These are phyloP conservation scores for Chelonus formosanus DNA, from an alignment of 2,888 invertebrate species.

Conservation along the genomic window DNA sequence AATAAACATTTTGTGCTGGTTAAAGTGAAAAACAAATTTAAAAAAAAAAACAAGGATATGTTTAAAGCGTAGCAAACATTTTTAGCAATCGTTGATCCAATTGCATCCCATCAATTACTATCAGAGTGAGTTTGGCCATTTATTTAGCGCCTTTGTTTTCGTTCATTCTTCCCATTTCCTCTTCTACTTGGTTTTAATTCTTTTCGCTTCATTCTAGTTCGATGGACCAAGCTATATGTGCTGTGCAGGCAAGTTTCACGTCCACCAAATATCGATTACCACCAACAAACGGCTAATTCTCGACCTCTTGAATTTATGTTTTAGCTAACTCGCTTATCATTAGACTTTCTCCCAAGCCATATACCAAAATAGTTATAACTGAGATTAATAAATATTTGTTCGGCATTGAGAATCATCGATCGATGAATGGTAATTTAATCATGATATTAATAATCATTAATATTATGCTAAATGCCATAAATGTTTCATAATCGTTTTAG, in stretches of 20 bases:
- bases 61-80: slow-evolving; percentile 3
- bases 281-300: slow-evolving; percentile 33
- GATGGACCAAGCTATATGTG: slow-evolving; percentile 2
- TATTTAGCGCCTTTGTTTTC: slow-evolving; percentile 14
- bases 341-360: slow-evolving; percentile 31
- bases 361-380: slow-evolving; percentile 4
- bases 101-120: slow-evolving; percentile 12
- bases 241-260: slow-evolving; percentile 19
- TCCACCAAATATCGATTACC: slow-evolving; percentile 37
- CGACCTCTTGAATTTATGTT: slow-evolving; percentile 36
- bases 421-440: no score
- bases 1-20: no score
- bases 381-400: slow-evolving; percentile 22
- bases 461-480: no score
- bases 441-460: no score
- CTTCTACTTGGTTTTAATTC: slow-evolving; percentile 21
- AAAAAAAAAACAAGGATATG: neutral
- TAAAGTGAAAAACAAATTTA: neutral
- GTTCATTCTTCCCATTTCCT: slow-evolving; percentile 16
- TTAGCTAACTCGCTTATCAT: slow-evolving; percentile 36
- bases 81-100: slow-evolving; percentile 13
- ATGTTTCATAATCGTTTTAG: neutral
- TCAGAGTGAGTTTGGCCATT: slow-evolving; percentile 14
- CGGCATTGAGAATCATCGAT: neutral
- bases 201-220: slow-evolving; percentile 10